These are phyloP conservation scores for Slavum lentiscoides DNA, from an alignment of 2,888 invertebrate species.

Conservation along the genomic window DNA sequence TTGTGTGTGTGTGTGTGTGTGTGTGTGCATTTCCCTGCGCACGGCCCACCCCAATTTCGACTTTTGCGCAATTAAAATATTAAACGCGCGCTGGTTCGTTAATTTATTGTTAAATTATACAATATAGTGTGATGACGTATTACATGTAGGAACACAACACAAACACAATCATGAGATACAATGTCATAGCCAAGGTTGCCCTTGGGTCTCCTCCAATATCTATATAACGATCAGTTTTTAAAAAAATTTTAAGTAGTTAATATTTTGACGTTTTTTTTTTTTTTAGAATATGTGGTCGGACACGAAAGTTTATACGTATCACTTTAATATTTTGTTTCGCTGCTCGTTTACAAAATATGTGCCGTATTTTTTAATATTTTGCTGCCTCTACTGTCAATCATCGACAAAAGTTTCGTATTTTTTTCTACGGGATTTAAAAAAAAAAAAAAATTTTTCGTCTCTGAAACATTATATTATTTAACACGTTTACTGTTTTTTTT, in stretches of 20 bases:
- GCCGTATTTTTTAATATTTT: not conserved
- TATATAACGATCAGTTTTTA: conserved; percentile 40
- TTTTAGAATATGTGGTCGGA: conserved; percentile 18
- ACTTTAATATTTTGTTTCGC: not conserved
- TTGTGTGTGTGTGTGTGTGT: no score
- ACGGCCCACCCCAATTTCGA: conserved; percentile 1
- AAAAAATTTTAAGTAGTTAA: conserved; percentile 28
- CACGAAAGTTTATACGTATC: not conserved
- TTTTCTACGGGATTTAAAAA: no score
- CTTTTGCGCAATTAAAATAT: conserved; percentile 32
- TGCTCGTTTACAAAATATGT: not conserved
- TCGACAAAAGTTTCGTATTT: not conserved
- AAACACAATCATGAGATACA: conserved; percentile 51
- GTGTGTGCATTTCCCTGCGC: not conserved
- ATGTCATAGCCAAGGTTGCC: conserved; percentile 53
- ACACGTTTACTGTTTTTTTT: not conserved
- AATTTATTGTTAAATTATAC: conserved; percentile 35
- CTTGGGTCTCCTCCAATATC: conserved; percentile 49
- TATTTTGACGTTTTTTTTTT: conserved; percentile 35
- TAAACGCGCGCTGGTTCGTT: conserved; percentile 21
- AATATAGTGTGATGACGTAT: not conserved
- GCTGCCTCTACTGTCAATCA: not conserved
- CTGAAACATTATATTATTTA: no score
- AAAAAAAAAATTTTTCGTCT: not conserved
- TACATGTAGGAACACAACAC: conserved; percentile 35